Conservation (phyloP, 2,113 vertebrate genomes). For the Neoarius graeffei region DNA sequence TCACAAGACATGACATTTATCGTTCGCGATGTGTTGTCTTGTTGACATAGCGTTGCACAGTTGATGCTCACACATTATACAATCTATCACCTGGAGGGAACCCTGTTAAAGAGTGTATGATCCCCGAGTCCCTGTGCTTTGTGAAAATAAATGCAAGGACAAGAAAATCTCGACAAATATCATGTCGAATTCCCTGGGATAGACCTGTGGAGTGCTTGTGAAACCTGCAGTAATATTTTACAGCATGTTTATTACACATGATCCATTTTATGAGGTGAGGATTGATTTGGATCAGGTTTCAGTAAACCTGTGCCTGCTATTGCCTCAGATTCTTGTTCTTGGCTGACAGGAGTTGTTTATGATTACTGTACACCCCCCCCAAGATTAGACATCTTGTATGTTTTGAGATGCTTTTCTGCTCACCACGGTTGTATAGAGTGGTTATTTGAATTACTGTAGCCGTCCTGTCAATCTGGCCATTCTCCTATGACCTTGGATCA, state of each 20-base stretch:
- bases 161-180: not conserved
- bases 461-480: not conserved
- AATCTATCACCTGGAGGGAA: constrained; percentile 1
- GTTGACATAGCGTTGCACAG: not conserved
- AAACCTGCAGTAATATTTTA: not conserved
- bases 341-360: not conserved
- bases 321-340: not conserved
- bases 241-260: not conserved
- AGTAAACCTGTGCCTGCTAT: not conserved
- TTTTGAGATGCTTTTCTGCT: not conserved
- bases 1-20: not conserved
- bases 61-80: not conserved
- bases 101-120: not conserved
- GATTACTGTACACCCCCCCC: too few relatives aligned
- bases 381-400: too few relatives aligned
- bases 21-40: constrained; percentile 1
- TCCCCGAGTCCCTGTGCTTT: not conserved
- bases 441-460: not conserved
- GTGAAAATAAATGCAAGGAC: not conserved
- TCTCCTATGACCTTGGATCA: not conserved
- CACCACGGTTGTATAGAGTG: not conserved
- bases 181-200: not conserved
- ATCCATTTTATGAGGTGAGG: not conserved
- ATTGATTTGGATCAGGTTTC: not conserved
- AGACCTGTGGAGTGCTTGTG: not conserved